A percentile compares a stretch with the other conserved stretches of the same genome.
Conservation (phyloP, 2,113 vertebrate genomes). For the Rattus rattus region DNA sequence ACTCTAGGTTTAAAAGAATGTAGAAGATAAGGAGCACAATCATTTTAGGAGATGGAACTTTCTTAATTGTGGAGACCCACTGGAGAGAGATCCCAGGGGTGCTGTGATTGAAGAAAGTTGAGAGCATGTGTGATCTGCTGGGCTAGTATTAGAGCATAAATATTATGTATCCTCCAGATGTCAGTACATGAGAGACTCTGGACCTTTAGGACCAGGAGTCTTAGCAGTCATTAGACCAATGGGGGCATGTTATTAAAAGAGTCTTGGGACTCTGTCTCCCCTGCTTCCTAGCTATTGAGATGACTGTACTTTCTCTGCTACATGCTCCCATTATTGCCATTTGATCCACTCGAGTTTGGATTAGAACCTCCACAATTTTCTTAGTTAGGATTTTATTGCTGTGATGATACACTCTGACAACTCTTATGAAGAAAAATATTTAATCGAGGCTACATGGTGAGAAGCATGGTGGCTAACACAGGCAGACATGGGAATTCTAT, state of each 20-base stretch:
- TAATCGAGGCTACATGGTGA: background rate
- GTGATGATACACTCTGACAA: background rate
- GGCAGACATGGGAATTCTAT: background rate
- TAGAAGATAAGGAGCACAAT: background rate
- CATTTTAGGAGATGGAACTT: background rate
- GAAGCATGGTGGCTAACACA: background rate
- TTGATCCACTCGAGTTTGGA: background rate
- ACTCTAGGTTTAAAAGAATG: background rate
- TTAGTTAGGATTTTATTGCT: background rate
- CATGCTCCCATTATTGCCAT: background rate
- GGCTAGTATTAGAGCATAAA: background rate
- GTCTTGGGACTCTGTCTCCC: background rate
- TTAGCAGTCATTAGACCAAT: background rate
- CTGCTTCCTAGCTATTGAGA: background rate
- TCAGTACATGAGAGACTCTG: background rate
- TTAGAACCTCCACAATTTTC: background rate
- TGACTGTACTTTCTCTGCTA: background rate
- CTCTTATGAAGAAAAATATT: background rate
- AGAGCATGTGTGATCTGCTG: background rate
- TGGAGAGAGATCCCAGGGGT: background rate
- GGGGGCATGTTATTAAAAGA: background rate
- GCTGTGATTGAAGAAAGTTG: background rate
- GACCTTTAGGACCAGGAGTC: background rate
- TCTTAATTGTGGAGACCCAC: background rate
- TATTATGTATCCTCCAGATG: background rate